These are phyloP conservation scores for Machimus atricapillus DNA, from an alignment of 2,888 invertebrate genomes.

Conservation along the genomic window DNA sequence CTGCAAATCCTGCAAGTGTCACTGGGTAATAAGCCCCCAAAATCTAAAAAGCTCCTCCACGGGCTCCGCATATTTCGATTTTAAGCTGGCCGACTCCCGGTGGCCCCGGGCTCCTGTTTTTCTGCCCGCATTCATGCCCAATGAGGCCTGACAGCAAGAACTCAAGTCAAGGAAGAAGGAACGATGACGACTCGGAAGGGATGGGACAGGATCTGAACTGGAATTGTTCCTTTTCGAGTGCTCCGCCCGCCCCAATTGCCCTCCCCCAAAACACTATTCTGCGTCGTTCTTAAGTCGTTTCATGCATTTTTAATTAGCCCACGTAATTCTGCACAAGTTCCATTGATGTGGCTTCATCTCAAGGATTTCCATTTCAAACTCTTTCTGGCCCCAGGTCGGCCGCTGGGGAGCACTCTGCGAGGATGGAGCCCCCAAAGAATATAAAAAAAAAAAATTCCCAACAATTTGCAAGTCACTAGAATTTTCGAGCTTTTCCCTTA, in stretches of 20 bases:
- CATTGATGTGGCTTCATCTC: constrained; percentile 43
- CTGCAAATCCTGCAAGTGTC: constrained; percentile 34
- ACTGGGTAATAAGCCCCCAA: constrained; percentile 19
- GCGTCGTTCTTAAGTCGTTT: constrained; percentile 43
- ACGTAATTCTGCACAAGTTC: constrained; percentile 41
- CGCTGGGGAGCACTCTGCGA: not conserved
- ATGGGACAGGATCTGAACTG: not conserved
- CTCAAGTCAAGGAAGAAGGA: constrained; percentile 32
- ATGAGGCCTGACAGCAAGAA: constrained; percentile 36
- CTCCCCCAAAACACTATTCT: constrained; percentile 21
- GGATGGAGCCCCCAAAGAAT: not conserved
- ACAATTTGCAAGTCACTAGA: not conserved
- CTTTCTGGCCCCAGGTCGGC: not conserved
- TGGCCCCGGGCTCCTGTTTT: not conserved
- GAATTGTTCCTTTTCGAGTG: not conserved
- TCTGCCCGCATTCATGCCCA: constrained; percentile 21
- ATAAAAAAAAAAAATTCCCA: not conserved
- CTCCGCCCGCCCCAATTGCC: not conserved
- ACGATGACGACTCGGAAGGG: constrained; percentile 1
- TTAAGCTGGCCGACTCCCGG: constrained; percentile 14
- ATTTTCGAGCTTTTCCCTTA: not conserved
- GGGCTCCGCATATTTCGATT: constrained; percentile 25
- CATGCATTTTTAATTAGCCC: constrained; percentile 48
- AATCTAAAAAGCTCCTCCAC: constrained; percentile 36
- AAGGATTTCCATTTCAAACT: constrained; percentile 43